Evolutionary conservation across 1,140 invertebrate species (phyloP).

Genomic region (Rhizoglyphus robini): DNA sequence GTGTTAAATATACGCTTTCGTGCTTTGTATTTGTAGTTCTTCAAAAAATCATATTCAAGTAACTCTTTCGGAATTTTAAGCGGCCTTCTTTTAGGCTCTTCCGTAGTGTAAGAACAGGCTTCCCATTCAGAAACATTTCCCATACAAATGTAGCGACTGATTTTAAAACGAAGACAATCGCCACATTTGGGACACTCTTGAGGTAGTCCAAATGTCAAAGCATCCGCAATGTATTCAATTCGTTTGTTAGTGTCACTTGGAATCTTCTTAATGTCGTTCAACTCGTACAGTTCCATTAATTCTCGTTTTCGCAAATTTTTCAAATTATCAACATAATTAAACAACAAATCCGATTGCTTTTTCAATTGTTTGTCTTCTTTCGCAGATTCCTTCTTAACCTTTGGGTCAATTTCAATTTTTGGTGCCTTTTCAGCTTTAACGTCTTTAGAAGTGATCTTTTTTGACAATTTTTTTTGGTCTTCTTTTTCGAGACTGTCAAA

Average conservation of each 20-base stretch:
- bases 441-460: conserved; percentile 46
- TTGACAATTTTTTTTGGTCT: conserved; percentile 54
- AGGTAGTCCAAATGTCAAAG: conserved; percentile 72
- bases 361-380: conserved; percentile 58
- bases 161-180: conserved; percentile 53
- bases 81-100: conserved; percentile 53
- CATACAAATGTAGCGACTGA: conserved; percentile 60
- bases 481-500: conserved; percentile 53
- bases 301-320: conserved; percentile 39
- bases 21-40: conserved; percentile 28
- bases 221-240: conserved; percentile 61
- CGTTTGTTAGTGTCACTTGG: conserved; percentile 41
- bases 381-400: not conserved
- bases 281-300: conserved; percentile 48
- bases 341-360: conserved; percentile 47
- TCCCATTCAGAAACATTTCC: conserved; percentile 80
- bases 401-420: conserved; percentile 45
- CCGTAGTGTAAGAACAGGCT: conserved; percentile 59
- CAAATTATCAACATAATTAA: conserved; percentile 30
- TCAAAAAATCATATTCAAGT: conserved; percentile 48
- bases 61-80: conserved; percentile 57
- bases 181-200: conserved; percentile 61
- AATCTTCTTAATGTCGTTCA: conserved; percentile 55
- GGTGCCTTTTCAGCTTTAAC: conserved; percentile 37
- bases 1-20: not conserved